These are phyloP conservation scores for Nomada lathburiana DNA, from an alignment of 2,888 invertebrate species.

Conservation along the genomic window DNA sequence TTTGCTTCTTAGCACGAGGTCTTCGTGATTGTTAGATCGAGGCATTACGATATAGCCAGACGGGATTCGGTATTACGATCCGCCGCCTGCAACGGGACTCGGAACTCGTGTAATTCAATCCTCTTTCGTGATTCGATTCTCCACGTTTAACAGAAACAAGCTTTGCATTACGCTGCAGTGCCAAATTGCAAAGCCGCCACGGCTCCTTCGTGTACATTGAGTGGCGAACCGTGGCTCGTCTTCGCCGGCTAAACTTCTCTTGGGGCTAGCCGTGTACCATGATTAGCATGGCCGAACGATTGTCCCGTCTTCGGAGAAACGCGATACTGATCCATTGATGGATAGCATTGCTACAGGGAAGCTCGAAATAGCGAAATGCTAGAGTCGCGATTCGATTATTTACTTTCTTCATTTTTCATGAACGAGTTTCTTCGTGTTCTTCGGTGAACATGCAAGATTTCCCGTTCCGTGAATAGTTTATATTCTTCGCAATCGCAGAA, in stretches of 20 bases:
- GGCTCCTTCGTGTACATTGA: constrained; percentile 43
- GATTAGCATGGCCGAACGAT: constrained; percentile 23
- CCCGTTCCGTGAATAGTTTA: not conserved
- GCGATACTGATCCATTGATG: not conserved
- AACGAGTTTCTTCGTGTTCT: not conserved
- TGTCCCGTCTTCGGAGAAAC: not conserved
- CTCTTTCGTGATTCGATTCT: constrained; percentile 62
- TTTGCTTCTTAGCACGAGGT: constrained; percentile 37
- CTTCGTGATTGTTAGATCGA: constrained; percentile 54
- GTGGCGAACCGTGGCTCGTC: constrained; percentile 3
- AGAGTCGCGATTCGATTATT: not conserved
- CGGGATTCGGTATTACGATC: constrained; percentile 45
- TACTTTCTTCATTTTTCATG: not conserved
- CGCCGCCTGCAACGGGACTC: constrained; percentile 25
- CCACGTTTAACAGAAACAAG: constrained; percentile 53
- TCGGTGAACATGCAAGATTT: not conserved
- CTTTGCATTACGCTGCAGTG: constrained; percentile 55
- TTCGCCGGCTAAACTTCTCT: constrained; percentile 13
- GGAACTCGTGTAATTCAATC: constrained; percentile 59
- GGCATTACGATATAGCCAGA: constrained; percentile 49
- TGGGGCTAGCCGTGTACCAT: constrained; percentile 19
- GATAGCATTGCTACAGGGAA: not conserved
- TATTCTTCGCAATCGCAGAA: not conserved
- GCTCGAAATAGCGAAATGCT: not conserved
- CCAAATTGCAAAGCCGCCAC: constrained; percentile 56